Base-by-base conservation (phyloP, 2,113 vertebrate genomes). In the Rhagologus leucostigma region DNA sequence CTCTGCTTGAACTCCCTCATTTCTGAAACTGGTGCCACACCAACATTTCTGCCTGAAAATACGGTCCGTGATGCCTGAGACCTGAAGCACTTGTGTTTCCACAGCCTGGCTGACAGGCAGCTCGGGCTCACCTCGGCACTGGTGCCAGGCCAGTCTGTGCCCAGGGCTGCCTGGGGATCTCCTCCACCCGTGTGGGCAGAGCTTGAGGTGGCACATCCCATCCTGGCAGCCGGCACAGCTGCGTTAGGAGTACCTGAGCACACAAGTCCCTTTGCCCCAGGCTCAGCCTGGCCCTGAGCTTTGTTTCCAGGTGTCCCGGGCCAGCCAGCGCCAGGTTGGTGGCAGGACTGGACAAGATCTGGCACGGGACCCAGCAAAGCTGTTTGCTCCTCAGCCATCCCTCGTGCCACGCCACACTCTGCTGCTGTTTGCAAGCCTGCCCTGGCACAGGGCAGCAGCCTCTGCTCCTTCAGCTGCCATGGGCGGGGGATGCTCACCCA, bases 251-350 rank as follows among this genome's bases (percentile, higher is more conserved):
- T 8, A 3, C 18, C 57, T 1, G 5, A 50, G 70, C 33, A 32
- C 5, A 2, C 22, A 7, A 0, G 0, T 17, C 33, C 26, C n/a
- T 74, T 24, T 65, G 16, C 33, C n/a, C 53, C n/a, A 17, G 37
- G 79, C 46, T 82, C 82, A 50, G 3, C 47, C 30, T 13, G 7
- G 49, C 63, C 44, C 82, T 33, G 29, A 16, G 3, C 24, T 83
- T 41, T 50, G 29, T 23, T 74, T 57, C 42, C 55, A 69, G 49
- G 16, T 0, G 0, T 63, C 23, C 56, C 59, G 6, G 4, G 42
- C 27, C 56, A n/a, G 57, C 29, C 6, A 2, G 33, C 26, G 62
- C 74, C 76, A 70, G 35, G 17, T 8, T 35, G 16, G 10, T 27
- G 64, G 49, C 8, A 3, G 52, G 22, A 13, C 3, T 41, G 75